Evolutionary conservation across 2,113 vertebrate species (phyloP), one percentile per base, ranked within the genome.

Genomic region (Aplodontia rufa): DNA sequence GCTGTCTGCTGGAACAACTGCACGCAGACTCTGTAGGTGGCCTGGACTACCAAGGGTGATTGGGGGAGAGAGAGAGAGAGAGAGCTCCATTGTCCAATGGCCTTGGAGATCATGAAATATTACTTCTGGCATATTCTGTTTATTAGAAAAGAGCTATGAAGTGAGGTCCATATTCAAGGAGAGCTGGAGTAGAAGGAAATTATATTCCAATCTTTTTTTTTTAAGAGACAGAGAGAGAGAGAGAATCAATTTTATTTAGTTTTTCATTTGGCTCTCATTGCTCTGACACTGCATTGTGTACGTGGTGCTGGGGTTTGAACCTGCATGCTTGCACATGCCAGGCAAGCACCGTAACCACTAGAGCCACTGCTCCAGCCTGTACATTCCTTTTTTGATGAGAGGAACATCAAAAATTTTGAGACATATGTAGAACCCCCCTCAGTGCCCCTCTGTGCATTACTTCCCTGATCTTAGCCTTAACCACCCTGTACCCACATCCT

Each of bases 401-500:
- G 19, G 11, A 83, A 6, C 19, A 9, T 24, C 11, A 37, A 51
- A 42, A 37, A n/a, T 37, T 32, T 60, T 17, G 32, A 68, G 49
- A 37, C 14, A 1, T 5, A 0, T 68, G 76, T 60, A 26, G 40
- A 42, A 69, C 1, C 4, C 14, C 4, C 32, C 4, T 13, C 45
- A 7, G 12, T 7, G 16, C 40, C 24, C 24, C 35, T 40, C 17
- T 47, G 11, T 4, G 22, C 19, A 6, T 40, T 0, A 16, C 62
- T 24, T 8, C 5, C 2, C 24, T 0, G 6, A 20, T 37, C 69
- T 20, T 13, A 76, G 71, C 32, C 47, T 68, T 75, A 9, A 22
- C 35, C 64, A 40, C 12, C 0, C 0, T 30, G 6, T 8, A n/a
- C n/a, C n/a, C n/a, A n/a, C n/a, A 17, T 55, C 49, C 11, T 30